phyloP scores from a whole-genome alignment of 64 coral and sea anemone genomes.

The Porites lutea region DNA sequence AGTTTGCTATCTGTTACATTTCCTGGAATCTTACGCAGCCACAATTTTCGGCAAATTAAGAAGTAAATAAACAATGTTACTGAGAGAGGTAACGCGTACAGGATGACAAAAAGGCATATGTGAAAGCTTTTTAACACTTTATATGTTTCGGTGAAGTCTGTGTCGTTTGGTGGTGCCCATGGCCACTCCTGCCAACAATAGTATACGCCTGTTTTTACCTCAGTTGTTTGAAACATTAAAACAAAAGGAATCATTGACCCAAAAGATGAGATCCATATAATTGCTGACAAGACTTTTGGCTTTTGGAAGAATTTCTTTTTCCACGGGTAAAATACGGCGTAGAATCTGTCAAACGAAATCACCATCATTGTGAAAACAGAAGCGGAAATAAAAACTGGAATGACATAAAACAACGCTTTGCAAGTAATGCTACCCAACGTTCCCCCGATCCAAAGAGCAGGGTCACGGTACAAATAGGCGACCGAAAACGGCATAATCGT shows the following conservation, averaged over 20 bases:
- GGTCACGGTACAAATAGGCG: background rate
- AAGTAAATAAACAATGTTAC: constrained; percentile 1
- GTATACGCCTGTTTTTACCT: too few relatives aligned
- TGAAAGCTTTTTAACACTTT: constrained; percentile 41
- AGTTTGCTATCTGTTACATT: constrained; percentile 38
- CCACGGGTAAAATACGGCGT: constrained; percentile 47
- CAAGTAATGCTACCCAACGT: constrained; percentile 36
- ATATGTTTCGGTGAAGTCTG: background rate
- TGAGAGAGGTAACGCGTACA: constrained; percentile 47
- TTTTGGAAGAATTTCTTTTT: constrained; percentile 29
- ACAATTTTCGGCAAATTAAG: constrained; percentile 60
- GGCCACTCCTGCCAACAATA: background rate
- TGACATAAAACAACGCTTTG: constrained; percentile 31
- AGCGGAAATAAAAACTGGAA: constrained; percentile 49
- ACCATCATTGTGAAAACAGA: constrained; percentile 60
- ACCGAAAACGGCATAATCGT: constrained; percentile 60
- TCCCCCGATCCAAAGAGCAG: constrained; percentile 23
- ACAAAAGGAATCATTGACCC: constrained; percentile 14
- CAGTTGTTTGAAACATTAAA: too few relatives aligned
- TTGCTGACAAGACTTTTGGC: constrained; percentile 46
- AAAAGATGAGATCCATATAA: constrained; percentile 52
- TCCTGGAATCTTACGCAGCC: constrained; percentile 74
- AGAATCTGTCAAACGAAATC: constrained; percentile 64
- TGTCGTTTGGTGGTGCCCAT: background rate
- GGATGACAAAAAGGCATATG: constrained; percentile 19